Percentiles rank a stretch among this genome's conserved stretches.
These are phyloP conservation scores for Toxotes chatareus DNA, from an alignment of 2,113 vertebrate genomes.

Conservation along the genomic window DNA sequence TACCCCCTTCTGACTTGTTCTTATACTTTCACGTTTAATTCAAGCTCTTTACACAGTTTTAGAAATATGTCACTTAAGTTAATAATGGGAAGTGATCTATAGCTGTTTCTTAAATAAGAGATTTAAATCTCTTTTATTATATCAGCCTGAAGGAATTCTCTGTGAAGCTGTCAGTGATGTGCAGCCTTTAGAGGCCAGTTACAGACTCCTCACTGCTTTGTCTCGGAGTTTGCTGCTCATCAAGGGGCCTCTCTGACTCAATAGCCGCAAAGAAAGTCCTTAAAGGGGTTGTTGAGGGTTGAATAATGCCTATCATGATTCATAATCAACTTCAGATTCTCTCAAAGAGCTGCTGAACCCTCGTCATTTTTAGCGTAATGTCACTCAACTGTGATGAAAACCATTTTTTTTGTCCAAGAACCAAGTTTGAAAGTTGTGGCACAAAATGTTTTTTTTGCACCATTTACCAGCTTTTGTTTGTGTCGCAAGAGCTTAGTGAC, in stretches of 20 bases:
- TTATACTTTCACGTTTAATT: not conserved
- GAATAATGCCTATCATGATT: too few relatives aligned
- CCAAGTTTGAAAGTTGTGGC: not conserved
- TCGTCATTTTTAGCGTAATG: not conserved
- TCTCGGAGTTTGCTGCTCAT: conserved; percentile 7
- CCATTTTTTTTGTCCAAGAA: not conserved
- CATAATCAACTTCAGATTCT: not conserved
- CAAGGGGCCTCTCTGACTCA: conserved; percentile 20
- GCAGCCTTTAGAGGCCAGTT: conserved; percentile 38
- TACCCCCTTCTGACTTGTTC: too few relatives aligned
- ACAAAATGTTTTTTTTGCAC: too few relatives aligned
- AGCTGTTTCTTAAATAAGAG: conserved; percentile 16
- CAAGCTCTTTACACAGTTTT: not conserved
- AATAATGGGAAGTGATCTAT: not conserved
- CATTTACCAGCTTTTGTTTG: too few relatives aligned
- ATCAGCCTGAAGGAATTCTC: conserved; percentile 14
- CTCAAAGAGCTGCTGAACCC: not conserved
- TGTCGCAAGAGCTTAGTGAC: too few relatives aligned
- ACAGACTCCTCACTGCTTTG: conserved; percentile 9
- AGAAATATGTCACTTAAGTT: not conserved
- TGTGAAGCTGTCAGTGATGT: conserved; percentile 14
- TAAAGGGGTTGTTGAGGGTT: conserved; percentile 21
- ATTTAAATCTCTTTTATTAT: conserved; percentile 12
- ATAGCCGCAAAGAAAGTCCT: conserved; percentile 21
- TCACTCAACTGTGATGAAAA: not conserved